Evolutionary conservation across 35 echinoderm and acorn worm genomes (phyloP).

Genomic region (Apostichopus japonicus): DNA sequence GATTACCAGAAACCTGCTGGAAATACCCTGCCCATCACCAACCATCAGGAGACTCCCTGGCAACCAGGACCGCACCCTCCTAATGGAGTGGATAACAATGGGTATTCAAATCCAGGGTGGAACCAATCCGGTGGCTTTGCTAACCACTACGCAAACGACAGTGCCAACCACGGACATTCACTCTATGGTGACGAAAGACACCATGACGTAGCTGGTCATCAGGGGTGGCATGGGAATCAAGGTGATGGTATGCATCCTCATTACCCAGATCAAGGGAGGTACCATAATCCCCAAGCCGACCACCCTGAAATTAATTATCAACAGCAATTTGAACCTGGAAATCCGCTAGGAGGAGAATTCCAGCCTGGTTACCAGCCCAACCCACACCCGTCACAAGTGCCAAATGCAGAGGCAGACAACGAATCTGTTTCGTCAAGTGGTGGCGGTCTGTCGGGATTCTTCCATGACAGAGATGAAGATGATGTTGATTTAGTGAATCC

Average conservation of each 20-base stretch:
- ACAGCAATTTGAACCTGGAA: slow-evolving; percentile 6
- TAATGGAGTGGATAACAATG: slow-evolving; percentile 46
- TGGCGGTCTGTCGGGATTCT: slow-evolving; percentile 73
- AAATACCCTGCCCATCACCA: neutral
- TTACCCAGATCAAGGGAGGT: neutral
- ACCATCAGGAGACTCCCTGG: neutral
- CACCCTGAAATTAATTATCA: slow-evolving; percentile 2
- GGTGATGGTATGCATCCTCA: slow-evolving; percentile 21
- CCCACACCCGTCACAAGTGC: slow-evolving; percentile 6
- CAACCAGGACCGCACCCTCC: slow-evolving; percentile 24
- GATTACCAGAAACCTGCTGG: slow-evolving; percentile 57
- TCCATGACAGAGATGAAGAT: slow-evolving; percentile 67
- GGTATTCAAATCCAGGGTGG: slow-evolving; percentile 37
- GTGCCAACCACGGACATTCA: slow-evolving; percentile 19
- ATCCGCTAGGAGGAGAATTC: neutral
- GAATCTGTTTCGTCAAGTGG: slow-evolving; percentile 61
- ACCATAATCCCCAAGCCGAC: slow-evolving; percentile 29
- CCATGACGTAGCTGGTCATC: neutral
- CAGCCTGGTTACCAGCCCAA: slow-evolving; percentile 2
- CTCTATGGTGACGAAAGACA: slow-evolving; percentile 35
- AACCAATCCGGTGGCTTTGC: neutral
- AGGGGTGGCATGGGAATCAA: slow-evolving; percentile 5
- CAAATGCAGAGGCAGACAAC: slow-evolving; percentile 37
- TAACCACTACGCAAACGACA: slow-evolving; percentile 25
- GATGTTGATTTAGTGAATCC: slow-evolving; percentile 68